These are phyloP conservation scores for Falcaria lacertinaria DNA, from an alignment of 2,888 invertebrate genomes.

Conservation along the genomic window DNA sequence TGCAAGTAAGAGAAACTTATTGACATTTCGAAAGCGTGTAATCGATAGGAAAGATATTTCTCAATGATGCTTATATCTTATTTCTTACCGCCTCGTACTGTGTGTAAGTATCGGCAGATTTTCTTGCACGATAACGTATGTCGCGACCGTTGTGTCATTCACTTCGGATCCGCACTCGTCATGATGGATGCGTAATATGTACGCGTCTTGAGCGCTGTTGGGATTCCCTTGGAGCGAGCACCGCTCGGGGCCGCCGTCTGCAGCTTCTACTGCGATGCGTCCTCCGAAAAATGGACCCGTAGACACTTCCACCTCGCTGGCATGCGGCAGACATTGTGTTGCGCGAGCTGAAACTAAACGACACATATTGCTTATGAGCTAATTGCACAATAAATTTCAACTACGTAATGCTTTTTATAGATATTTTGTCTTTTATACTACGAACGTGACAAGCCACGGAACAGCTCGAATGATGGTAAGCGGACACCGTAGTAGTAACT, in stretches of 20 bases:
- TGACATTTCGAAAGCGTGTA: not conserved
- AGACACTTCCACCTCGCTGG: constrained; percentile 90
- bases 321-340: constrained; percentile 88
- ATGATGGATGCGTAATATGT: constrained; percentile 87
- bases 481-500: too few relatives aligned
- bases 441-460: too few relatives aligned
- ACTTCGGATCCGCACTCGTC: constrained; percentile 86
- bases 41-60: not conserved
- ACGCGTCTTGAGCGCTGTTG: constrained; percentile 84
- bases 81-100: constrained; percentile 82
- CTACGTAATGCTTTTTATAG: too few relatives aligned
- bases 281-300: constrained; percentile 91
- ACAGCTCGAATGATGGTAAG: too few relatives aligned
- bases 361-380: constrained; percentile 5
- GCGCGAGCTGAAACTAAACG: constrained; percentile 87
- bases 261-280: constrained; percentile 86
- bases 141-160: constrained; percentile 89
- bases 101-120: constrained; percentile 90
- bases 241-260: constrained; percentile 83
- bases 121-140: constrained; percentile 90
- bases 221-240: constrained; percentile 88
- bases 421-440: too few relatives aligned
- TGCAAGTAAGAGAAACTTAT: constrained; percentile 29
- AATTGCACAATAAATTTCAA: constrained; percentile 11
- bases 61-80: not conserved